phyloP scores from a whole-genome alignment of 2,888 invertebrate genomes.

The Liopterus haemorrhoidalis region DNA sequence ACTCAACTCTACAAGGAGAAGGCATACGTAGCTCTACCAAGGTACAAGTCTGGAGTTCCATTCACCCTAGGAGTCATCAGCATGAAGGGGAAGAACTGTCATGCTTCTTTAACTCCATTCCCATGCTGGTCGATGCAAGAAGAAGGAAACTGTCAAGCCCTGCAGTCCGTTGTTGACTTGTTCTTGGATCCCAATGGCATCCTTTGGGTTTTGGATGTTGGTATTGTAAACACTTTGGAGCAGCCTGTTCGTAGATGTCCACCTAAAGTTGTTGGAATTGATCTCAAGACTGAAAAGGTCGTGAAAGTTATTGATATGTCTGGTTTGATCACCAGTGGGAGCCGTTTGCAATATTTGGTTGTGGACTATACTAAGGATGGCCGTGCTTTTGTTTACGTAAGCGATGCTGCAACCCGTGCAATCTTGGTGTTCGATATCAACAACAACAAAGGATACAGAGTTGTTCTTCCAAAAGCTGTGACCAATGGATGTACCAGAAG shows the following conservation, averaged over 20 bases:
- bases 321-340: slow-evolving; percentile 47
- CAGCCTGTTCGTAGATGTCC: slow-evolving; percentile 53
- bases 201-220: slow-evolving; percentile 57
- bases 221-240: slow-evolving; percentile 54
- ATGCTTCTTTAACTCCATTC: slow-evolving; percentile 54
- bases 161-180: slow-evolving; percentile 65
- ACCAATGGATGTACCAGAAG: slow-evolving; percentile 42
- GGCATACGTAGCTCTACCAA: slow-evolving; percentile 54
- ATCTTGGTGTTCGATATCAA: slow-evolving; percentile 51
- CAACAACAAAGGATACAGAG: slow-evolving; percentile 49
- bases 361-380: slow-evolving; percentile 54
- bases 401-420: slow-evolving; percentile 48
- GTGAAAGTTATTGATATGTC: slow-evolving; percentile 54
- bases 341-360: slow-evolving; percentile 54
- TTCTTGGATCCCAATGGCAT: slow-evolving; percentile 54
- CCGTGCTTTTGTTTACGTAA: slow-evolving; percentile 45
- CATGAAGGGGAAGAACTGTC: slow-evolving; percentile 48
- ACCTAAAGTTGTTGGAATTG: slow-evolving; percentile 57
- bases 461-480: slow-evolving; percentile 53
- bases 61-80: slow-evolving; percentile 54
- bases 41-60: slow-evolving; percentile 57
- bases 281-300: slow-evolving; percentile 52
- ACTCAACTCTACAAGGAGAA: slow-evolving; percentile 55
- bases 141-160: slow-evolving; percentile 61
- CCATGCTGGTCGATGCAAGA: slow-evolving; percentile 66